Evolutionary conservation across 2,888 invertebrate species (phyloP).

Genomic region (Caenorhabditis panamensis): DNA sequence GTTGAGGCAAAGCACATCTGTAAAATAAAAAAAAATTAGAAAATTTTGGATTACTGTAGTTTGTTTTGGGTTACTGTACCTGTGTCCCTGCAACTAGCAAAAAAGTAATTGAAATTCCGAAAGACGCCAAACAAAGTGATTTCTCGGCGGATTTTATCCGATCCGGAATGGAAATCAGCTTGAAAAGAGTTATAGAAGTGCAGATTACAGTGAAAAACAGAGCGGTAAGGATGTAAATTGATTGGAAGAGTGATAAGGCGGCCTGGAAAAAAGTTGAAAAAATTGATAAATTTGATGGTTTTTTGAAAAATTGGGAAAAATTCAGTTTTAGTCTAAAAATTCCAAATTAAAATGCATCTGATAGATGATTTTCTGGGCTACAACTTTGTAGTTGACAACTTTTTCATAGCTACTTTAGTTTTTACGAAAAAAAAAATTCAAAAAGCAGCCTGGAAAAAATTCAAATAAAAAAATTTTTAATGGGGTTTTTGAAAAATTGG

Average conservation of each 20-base stretch:
- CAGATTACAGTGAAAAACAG: conserved; percentile 31
- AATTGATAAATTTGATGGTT: too few relatives aligned
- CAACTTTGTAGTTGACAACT: too few relatives aligned
- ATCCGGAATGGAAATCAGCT: conserved; percentile 17
- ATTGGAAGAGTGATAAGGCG: background rate
- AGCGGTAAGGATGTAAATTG: background rate
- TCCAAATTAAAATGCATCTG: too few relatives aligned
- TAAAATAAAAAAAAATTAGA: too few relatives aligned
- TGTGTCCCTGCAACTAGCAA: conserved; percentile 25
- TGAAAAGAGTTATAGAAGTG: conserved; percentile 26
- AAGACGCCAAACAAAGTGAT: conserved; percentile 22
- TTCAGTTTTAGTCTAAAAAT: too few relatives aligned
- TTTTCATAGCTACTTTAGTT: too few relatives aligned
- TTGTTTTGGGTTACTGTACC: too few relatives aligned
- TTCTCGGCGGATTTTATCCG: conserved; percentile 38
- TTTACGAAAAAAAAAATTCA: background rate
- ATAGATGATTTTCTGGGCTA: too few relatives aligned
- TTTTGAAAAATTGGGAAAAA: background rate
- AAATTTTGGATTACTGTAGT: too few relatives aligned
- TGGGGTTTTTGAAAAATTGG: too few relatives aligned
- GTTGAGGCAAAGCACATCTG: background rate
- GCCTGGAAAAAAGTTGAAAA: conserved; percentile 29
- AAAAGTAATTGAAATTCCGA: conserved; percentile 25
- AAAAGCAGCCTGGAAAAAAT: too few relatives aligned
- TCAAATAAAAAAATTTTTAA: too few relatives aligned